A percentile compares a stretch with the other conserved stretches of the same genome.
Evolutionary conservation across 1,140 invertebrate genomes (phyloP).

Genomic region (Tetramorium alpestre): DNA sequence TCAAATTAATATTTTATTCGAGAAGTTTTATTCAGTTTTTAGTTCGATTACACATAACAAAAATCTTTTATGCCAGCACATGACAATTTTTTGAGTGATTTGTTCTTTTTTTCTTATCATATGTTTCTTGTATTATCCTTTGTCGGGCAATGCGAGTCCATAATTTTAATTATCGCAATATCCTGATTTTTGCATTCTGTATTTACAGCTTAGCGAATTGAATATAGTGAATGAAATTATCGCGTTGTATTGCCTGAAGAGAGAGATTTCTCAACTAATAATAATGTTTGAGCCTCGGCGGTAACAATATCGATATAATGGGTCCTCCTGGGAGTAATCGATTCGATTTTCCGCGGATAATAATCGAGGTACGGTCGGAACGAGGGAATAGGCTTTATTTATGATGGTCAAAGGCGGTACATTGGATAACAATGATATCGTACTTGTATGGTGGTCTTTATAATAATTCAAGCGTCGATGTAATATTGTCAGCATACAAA

Average conservation of each 20-base stretch:
- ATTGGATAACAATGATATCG: neutral
- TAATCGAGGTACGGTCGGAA: slow-evolving; percentile 39
- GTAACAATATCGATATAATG: slow-evolving; percentile 57
- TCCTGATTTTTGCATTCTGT: neutral
- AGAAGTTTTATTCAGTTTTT: neutral
- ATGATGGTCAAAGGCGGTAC: slow-evolving; percentile 27
- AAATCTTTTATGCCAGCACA: too few species aligned
- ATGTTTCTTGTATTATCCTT: neutral
- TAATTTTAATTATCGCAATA: slow-evolving; percentile 3
- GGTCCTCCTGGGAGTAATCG: slow-evolving; percentile 44
- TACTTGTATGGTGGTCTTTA: neutral
- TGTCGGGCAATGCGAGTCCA: neutral
- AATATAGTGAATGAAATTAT: neutral
- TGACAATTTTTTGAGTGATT: too few species aligned
- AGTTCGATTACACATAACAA: neutral
- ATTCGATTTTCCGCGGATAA: slow-evolving; percentile 58
- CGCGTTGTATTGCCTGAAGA: neutral
- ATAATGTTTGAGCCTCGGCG: slow-evolving; percentile 36
- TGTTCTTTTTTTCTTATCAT: neutral
- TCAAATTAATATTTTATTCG: slow-evolving; percentile 13
- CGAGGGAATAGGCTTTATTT: slow-evolving; percentile 41
- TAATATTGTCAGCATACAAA: slow-evolving; percentile 42
- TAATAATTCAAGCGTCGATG: slow-evolving; percentile 34
- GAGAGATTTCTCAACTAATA: slow-evolving; percentile 29
- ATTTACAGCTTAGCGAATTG: slow-evolving; percentile 15